These are phyloP conservation scores for Griposia aprilina DNA, from an alignment of 2,888 invertebrate species.

Conservation along the genomic window DNA sequence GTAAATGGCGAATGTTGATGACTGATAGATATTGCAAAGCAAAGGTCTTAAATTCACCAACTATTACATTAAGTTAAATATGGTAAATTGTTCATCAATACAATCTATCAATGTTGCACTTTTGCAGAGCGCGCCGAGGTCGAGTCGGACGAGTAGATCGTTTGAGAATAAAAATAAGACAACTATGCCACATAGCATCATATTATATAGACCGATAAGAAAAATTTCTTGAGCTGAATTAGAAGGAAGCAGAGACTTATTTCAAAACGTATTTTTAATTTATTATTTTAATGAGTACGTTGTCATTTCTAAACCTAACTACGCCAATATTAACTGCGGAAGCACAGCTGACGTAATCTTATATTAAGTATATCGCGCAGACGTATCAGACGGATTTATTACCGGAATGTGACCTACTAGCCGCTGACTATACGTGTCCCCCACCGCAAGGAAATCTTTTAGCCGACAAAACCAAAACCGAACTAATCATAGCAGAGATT, in stretches of 20 bases:
- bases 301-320: constrained; percentile 50
- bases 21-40: neutral
- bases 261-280: neutral
- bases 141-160: constrained; percentile 69
- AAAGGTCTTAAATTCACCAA: neutral
- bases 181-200: constrained; percentile 13
- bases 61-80: neutral
- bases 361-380: constrained; percentile 57
- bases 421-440: neutral
- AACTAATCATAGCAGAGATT: constrained; percentile 2
- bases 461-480: constrained; percentile 2
- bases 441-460: constrained; percentile 22
- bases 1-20: neutral
- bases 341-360: constrained; percentile 67
- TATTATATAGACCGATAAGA: neutral
- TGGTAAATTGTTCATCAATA: constrained; percentile 18
- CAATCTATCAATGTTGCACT: constrained; percentile 44
- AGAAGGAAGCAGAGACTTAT: neutral
- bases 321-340: constrained; percentile 63
- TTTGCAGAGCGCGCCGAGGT: constrained; percentile 62
- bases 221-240: neutral
- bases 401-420: constrained; percentile 48
- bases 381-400: constrained; percentile 43
- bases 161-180: constrained; percentile 68
- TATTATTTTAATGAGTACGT: constrained; percentile 15